Percentiles rank a stretch among this genome's conserved stretches.
Conservation (phyloP, 1,140 invertebrate species). For the Calycopis cecrops region DNA sequence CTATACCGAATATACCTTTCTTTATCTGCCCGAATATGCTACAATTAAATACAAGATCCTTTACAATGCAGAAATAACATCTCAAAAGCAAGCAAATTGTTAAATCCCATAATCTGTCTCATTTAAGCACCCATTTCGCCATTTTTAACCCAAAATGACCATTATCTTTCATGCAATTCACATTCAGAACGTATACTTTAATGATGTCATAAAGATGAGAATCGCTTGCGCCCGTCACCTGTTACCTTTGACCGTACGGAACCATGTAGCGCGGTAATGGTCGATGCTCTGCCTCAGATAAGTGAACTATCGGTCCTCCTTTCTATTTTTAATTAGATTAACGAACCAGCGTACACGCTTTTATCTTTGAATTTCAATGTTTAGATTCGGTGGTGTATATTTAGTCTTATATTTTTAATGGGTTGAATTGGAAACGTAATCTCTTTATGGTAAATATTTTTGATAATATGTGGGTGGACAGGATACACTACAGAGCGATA, state of each 20-base stretch:
- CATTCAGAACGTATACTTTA: background rate
- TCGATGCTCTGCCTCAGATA: slow-evolving; percentile 45
- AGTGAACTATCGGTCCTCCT: slow-evolving; percentile 40
- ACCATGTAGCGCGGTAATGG: slow-evolving; percentile 31
- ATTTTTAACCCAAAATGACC: background rate
- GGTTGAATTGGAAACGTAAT: too few relatives aligned
- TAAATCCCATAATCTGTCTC: background rate
- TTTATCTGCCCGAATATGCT: too few relatives aligned
- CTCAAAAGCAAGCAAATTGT: too few relatives aligned
- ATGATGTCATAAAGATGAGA: background rate
- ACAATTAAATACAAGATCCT: too few relatives aligned
- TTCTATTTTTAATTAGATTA: slow-evolving; percentile 53
- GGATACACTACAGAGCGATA: too few relatives aligned
- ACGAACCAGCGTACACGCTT: slow-evolving; percentile 23
- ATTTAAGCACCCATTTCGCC: background rate
- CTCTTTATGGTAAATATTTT: too few relatives aligned
- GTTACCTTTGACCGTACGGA: slow-evolving; percentile 43
- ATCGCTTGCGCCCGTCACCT: slow-evolving; percentile 27
- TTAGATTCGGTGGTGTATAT: background rate
- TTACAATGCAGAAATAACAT: too few relatives aligned
- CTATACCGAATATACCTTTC: too few relatives aligned
- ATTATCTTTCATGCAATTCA: background rate
- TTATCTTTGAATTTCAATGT: slow-evolving; percentile 4
- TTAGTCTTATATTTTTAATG: too few relatives aligned
- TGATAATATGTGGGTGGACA: too few relatives aligned